Conservation (phyloP, 1,140 invertebrate species). For the Kradibia gibbosae region DNA sequence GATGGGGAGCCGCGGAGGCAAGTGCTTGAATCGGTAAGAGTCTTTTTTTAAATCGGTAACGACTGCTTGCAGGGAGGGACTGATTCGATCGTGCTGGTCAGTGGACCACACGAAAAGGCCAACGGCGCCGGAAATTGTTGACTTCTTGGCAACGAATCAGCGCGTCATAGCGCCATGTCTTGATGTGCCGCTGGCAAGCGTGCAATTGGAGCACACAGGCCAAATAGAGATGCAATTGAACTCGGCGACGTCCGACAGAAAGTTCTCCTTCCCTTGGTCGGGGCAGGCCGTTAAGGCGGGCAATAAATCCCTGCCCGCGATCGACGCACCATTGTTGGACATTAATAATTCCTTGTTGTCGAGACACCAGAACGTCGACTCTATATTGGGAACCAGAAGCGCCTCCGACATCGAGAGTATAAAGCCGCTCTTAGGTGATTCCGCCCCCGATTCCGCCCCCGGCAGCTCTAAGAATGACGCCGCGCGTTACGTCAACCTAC, state of each 20-base stretch:
- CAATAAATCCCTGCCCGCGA: constrained; percentile 13
- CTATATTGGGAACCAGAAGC: constrained; percentile 22
- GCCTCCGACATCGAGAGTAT: constrained; percentile 53
- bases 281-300: constrained; percentile 11
- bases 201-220: constrained; percentile 78
- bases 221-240: constrained; percentile 73
- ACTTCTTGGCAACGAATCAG: constrained; percentile 83
- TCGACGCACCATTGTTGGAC: constrained; percentile 55
- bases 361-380: constrained; percentile 41
- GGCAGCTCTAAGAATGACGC: constrained; percentile 8
- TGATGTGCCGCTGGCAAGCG: constrained; percentile 82
- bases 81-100: constrained; percentile 86
- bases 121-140: constrained; percentile 83
- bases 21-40: too few relatives aligned
- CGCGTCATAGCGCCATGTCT: constrained; percentile 85
- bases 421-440: constrained; percentile 51
- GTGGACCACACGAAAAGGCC: constrained; percentile 80
- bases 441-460: constrained; percentile 18
- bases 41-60: too few relatives aligned
- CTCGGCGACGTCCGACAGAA: constrained; percentile 63
- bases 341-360: constrained; percentile 51
- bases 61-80: constrained; percentile 74
- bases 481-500: constrained; percentile 44
- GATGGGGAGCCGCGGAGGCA: too few relatives aligned
- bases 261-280: constrained; percentile 66